These are phyloP conservation scores for Aphyosemion australe DNA, from an alignment of 2,113 vertebrate genomes.

Conservation along the genomic window DNA sequence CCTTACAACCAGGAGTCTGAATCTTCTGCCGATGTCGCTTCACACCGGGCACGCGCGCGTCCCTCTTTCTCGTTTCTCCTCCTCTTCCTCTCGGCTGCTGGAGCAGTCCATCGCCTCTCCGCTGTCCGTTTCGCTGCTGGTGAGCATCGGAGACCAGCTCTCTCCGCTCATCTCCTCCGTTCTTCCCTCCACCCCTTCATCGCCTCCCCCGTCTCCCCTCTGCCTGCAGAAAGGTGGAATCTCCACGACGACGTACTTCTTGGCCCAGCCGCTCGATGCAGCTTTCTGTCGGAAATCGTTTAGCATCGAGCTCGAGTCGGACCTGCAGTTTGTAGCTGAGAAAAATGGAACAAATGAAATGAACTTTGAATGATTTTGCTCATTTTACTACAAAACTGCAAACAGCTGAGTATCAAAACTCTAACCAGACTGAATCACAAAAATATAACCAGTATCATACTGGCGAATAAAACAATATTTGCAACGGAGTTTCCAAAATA, in stretches of 20 bases:
- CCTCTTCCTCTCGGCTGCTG: slow-evolving; percentile 78
- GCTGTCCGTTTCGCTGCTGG: slow-evolving; percentile 74
- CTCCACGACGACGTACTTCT: slow-evolving; percentile 87
- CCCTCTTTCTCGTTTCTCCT: slow-evolving; percentile 23
- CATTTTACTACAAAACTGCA: no score
- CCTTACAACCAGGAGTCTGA: slow-evolving; percentile 66
- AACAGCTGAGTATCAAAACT: no score
- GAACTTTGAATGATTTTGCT: no score
- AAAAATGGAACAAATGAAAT: background rate
- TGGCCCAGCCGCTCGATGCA: slow-evolving; percentile 80
- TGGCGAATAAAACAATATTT: no score
- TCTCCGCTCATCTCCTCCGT: slow-evolving; percentile 28
- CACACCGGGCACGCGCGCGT: slow-evolving; percentile 23
- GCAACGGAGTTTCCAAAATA: no score
- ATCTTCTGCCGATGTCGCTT: background rate
- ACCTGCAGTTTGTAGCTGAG: slow-evolving; percentile 55
- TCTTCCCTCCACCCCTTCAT: background rate
- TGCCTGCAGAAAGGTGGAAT: slow-evolving; percentile 88
- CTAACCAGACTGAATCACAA: no score
- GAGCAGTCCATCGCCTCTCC: slow-evolving; percentile 93
- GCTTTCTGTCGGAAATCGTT: slow-evolving; percentile 80
- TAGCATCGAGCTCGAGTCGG: slow-evolving; percentile 73
- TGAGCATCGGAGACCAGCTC: slow-evolving; percentile 61
- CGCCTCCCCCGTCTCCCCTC: slow-evolving; percentile 37
- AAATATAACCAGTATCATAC: no score